phyloP scores from a whole-genome alignment of 2,113 vertebrate genomes.

The Toxotes jaculatrix region DNA sequence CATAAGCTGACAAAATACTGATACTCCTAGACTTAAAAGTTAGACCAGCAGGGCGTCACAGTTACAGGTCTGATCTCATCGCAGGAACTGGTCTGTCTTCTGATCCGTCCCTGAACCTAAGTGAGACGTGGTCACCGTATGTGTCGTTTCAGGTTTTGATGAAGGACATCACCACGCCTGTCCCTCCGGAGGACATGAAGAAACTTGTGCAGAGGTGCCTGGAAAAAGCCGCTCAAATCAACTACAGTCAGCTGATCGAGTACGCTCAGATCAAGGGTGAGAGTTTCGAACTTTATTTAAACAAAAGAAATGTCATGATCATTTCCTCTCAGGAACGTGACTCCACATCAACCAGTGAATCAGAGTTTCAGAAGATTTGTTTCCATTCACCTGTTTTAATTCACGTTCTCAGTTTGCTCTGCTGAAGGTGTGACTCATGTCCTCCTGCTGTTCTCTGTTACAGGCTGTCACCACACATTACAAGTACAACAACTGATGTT shows the following conservation, averaged over 20 bases:
- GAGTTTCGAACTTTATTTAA: neutral
- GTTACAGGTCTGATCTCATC: too few species aligned
- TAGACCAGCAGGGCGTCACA: too few species aligned
- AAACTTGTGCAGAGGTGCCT: slow-evolving; percentile 94
- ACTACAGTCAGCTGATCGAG: slow-evolving; percentile 95
- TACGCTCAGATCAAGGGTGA: slow-evolving; percentile 96
- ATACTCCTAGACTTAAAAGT: too few species aligned
- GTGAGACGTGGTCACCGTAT: neutral
- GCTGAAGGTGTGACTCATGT: too few species aligned
- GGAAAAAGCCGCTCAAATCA: slow-evolving; percentile 94
- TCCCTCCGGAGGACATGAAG: slow-evolving; percentile 95
- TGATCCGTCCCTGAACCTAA: too few species aligned
- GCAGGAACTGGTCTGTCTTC: too few species aligned
- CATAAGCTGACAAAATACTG: too few species aligned
- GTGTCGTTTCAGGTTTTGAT: slow-evolving; percentile 89
- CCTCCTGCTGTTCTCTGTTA: too few species aligned
- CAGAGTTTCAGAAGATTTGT: too few species aligned
- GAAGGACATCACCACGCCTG: slow-evolving; percentile 96
- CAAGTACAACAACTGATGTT: too few species aligned
- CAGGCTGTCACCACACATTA: too few species aligned
- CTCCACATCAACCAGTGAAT: neutral
- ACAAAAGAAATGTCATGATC: too few species aligned
- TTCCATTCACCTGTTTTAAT: neutral
- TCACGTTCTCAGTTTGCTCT: neutral
- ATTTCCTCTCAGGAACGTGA: neutral